A percentile compares a stretch with the other conserved stretches of the same genome.
These are phyloP conservation scores for Ectropis crepuscularia DNA, from an alignment of 2,888 invertebrate genomes.

Conservation along the genomic window DNA sequence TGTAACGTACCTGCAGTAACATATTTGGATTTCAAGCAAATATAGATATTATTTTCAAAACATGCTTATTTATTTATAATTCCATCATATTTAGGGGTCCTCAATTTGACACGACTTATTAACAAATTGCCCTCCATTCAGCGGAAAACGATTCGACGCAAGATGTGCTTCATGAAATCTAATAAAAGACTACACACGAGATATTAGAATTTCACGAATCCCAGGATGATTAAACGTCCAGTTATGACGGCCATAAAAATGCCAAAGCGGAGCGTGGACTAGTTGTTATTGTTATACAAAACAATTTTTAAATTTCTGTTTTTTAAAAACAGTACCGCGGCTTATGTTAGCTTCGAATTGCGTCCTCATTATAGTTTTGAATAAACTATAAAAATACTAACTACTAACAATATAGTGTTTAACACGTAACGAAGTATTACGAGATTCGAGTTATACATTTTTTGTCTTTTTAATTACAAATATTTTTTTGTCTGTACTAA, in stretches of 20 bases:
- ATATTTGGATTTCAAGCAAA: no score
- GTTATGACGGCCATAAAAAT: constrained; percentile 45
- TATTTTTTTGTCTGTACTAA: no score
- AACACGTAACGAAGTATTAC: no score
- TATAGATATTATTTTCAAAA: no score
- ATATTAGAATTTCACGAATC: constrained; percentile 45
- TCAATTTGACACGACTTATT: neutral
- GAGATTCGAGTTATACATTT: no score
- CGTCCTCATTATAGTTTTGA: neutral
- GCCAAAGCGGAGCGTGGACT: constrained; percentile 35
- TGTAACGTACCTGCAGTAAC: no score
- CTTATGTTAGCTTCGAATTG: neutral
- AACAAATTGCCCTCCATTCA: constrained; percentile 12
- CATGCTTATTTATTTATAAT: no score
- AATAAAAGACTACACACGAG: constrained; percentile 44
- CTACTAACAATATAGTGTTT: neutral
- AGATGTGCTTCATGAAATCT: constrained; percentile 35
- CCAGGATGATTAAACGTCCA: constrained; percentile 43
- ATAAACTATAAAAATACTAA: neutral
- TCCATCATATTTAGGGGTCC: no score
- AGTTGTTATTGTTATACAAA: constrained; percentile 42
- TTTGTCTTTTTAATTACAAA: no score
- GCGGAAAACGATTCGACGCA: constrained; percentile 9
- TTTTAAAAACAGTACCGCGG: constrained; percentile 19
- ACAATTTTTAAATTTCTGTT: constrained; percentile 35